Evolutionary conservation across 2,113 vertebrate species (phyloP).

Genomic region (Dunckerocampus dactyliophorus): DNA sequence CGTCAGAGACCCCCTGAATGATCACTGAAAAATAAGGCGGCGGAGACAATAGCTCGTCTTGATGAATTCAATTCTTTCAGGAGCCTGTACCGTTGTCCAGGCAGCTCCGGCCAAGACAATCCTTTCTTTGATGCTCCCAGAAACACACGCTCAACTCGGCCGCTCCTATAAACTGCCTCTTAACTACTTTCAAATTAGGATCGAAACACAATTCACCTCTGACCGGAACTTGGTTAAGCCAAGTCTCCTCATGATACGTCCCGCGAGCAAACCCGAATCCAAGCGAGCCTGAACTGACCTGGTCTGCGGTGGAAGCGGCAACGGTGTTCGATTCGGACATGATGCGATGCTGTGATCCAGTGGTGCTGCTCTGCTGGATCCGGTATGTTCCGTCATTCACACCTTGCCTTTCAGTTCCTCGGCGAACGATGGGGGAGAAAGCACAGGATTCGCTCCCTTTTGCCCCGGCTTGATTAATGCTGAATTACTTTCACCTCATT

Average conservation of each 20-base stretch:
- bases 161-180: constrained; percentile 59
- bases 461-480: constrained; percentile 80
- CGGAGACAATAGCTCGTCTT: constrained; percentile 79
- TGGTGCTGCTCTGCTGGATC: constrained; percentile 68
- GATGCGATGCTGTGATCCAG: constrained; percentile 70
- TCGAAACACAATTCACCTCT: constrained; percentile 62
- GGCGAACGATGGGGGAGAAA: constrained; percentile 51
- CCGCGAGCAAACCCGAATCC: neutral
- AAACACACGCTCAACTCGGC: constrained; percentile 60
- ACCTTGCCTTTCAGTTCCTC: constrained; percentile 74
- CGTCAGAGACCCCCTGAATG: constrained; percentile 82
- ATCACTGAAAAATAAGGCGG: constrained; percentile 80
- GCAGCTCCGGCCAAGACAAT: constrained; percentile 78
- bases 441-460: constrained; percentile 72
- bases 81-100: constrained; percentile 79
- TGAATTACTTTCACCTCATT: constrained; percentile 85
- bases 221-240: constrained; percentile 39
- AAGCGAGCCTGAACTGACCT: constrained; percentile 69
- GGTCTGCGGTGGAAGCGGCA: constrained; percentile 67
- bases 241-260: neutral
- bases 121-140: constrained; percentile 75
- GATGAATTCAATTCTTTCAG: constrained; percentile 85
- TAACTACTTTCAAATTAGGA: constrained; percentile 64
- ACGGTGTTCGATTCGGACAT: constrained; percentile 73
- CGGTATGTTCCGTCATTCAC: constrained; percentile 77